Conservation (phyloP, 2,797 vertebrate species). For the Cyclura pinguis region DNA sequence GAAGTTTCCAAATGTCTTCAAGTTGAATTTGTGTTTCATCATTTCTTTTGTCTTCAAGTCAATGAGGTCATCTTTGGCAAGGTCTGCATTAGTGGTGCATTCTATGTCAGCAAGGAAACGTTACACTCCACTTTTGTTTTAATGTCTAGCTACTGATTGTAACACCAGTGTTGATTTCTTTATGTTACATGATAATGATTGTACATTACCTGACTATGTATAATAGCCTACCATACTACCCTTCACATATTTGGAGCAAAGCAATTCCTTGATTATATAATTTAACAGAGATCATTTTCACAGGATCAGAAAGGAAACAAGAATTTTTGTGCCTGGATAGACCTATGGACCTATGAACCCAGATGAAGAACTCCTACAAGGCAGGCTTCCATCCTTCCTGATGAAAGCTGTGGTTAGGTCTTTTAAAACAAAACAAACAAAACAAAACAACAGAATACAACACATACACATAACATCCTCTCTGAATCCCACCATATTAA, state of each 20-base stretch:
- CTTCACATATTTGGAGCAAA: neutral
- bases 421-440: no score
- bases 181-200: neutral
- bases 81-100: neutral
- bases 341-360: neutral
- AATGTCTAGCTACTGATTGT: neutral
- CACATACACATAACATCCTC: no score
- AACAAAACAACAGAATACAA: no score
- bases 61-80: neutral
- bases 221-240: neutral
- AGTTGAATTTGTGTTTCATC: neutral
- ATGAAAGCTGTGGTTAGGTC: no score
- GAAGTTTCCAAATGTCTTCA: neutral
- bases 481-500: no score
- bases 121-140: neutral
- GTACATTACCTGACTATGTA: neutral
- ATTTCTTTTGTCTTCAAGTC: neutral
- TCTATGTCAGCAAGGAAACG: neutral
- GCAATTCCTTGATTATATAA: neutral
- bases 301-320: neutral
- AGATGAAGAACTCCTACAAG: neutral
- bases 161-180: neutral
- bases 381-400: no score
- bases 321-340: neutral
- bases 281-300: neutral